A percentile compares a stretch with the other conserved stretches of the same genome.
These are phyloP conservation scores for Bucco capensis DNA, from an alignment of 2,113 vertebrate genomes.

Conservation along the genomic window DNA sequence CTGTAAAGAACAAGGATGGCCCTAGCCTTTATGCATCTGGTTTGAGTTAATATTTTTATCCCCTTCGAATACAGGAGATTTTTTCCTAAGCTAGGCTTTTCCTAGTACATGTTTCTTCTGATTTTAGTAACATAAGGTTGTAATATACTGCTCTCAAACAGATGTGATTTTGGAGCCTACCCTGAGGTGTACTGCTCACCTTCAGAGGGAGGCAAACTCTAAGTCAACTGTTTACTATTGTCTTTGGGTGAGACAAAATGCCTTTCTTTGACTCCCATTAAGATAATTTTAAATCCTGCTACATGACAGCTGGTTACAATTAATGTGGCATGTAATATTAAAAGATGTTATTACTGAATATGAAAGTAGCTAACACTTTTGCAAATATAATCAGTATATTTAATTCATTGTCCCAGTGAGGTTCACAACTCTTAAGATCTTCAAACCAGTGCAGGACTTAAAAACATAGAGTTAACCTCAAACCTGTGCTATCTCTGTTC, in stretches of 20 bases:
- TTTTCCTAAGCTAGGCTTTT: constrained; percentile 32
- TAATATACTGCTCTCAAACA: background rate
- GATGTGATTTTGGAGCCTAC: background rate
- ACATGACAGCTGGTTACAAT: background rate
- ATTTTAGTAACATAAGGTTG: constrained; percentile 7
- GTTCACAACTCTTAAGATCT: background rate
- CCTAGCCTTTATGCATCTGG: background rate
- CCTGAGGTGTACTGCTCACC: background rate
- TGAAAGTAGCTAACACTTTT: background rate
- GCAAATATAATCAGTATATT: background rate
- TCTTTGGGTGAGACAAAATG: background rate
- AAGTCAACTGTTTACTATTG: background rate
- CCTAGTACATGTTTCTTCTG: constrained; percentile 36
- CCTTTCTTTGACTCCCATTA: background rate
- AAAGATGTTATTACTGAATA: background rate
- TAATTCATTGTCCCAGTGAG: constrained; percentile 19
- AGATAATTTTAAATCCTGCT: background rate
- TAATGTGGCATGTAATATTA: background rate
- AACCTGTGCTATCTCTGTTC: background rate
- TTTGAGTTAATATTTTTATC: constrained; percentile 45
- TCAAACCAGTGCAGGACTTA: background rate
- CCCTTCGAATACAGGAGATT: background rate
- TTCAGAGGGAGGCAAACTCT: background rate
- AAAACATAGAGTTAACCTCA: background rate
- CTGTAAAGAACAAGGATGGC: background rate